These are phyloP conservation scores for Euschistus heros DNA, from an alignment of 1,140 invertebrate genomes.

Conservation along the genomic window DNA sequence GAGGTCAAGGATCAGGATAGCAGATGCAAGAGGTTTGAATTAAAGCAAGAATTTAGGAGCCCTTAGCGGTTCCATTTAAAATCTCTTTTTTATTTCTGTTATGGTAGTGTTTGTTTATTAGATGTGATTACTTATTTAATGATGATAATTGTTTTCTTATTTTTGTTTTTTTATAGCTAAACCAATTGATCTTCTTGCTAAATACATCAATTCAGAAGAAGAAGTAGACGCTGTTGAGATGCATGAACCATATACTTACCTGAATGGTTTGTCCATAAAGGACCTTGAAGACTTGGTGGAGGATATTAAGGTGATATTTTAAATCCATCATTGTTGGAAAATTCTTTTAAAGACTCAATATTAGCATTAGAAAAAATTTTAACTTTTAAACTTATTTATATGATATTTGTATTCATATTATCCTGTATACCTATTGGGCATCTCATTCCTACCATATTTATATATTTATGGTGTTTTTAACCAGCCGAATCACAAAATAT, in stretches of 20 bases:
- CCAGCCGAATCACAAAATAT: too few relatives aligned
- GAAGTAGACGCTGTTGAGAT: slow-evolving; percentile 90
- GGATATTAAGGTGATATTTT: slow-evolving; percentile 71
- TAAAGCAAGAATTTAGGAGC: not conserved
- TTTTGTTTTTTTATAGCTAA: slow-evolving; percentile 54
- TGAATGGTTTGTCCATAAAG: slow-evolving; percentile 80
- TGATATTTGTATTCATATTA: too few relatives aligned
- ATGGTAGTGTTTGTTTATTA: not conserved
- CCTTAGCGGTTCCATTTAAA: not conserved
- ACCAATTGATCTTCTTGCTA: slow-evolving; percentile 93
- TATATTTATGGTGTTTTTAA: too few relatives aligned
- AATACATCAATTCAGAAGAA: slow-evolving; percentile 90
- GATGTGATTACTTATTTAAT: not conserved
- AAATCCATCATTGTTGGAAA: too few relatives aligned
- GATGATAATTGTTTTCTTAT: not conserved
- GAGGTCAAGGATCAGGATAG: slow-evolving; percentile 86
- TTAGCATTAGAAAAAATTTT: too few relatives aligned
- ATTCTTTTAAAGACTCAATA: too few relatives aligned
- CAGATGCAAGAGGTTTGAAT: slow-evolving; percentile 63
- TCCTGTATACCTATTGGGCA: too few relatives aligned
- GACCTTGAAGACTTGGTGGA: slow-evolving; percentile 96
- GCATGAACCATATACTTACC: slow-evolving; percentile 94
- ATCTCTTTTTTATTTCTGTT: not conserved
- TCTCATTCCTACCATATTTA: too few relatives aligned
- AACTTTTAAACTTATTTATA: too few relatives aligned